Evolutionary conservation across 2,113 vertebrate genomes (phyloP).

Genomic region (Symphodus melops): DNA sequence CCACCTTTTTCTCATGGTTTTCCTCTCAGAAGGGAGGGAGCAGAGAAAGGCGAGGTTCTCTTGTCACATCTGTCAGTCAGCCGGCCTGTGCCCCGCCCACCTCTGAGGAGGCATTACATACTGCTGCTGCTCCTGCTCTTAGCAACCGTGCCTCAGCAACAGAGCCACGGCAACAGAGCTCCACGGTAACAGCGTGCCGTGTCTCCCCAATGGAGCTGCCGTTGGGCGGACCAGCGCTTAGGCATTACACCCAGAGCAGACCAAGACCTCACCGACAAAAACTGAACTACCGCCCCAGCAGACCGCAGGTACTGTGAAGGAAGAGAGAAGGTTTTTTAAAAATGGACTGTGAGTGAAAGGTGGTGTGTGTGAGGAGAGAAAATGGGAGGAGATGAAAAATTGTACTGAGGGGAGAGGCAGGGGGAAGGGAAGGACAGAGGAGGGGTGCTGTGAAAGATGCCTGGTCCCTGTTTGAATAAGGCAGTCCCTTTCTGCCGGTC

Average conservation of each 20-base stretch:
- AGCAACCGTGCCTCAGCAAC: constrained; percentile 82
- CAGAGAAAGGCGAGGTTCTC: constrained; percentile 77
- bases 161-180: constrained; percentile 79
- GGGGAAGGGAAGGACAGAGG: constrained; percentile 74
- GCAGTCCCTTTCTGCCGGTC: constrained; percentile 67
- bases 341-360: constrained; percentile 59
- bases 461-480: constrained; percentile 69
- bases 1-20: constrained; percentile 57
- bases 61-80: constrained; percentile 80
- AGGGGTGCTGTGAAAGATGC: constrained; percentile 72
- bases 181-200: constrained; percentile 81
- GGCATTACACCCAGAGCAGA: constrained; percentile 83
- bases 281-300: constrained; percentile 80
- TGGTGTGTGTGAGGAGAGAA: constrained; percentile 54
- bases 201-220: constrained; percentile 84
- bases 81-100: constrained; percentile 72
- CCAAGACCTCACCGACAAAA: constrained; percentile 82
- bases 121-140: constrained; percentile 78
- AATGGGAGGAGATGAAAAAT: constrained; percentile 70
- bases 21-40: constrained; percentile 65
- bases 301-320: constrained; percentile 74
- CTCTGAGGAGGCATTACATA: constrained; percentile 77
- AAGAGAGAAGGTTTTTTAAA: constrained; percentile 42
- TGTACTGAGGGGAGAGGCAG: constrained; percentile 77
- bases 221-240: constrained; percentile 81